A percentile compares a stretch with the other conserved stretches of the same genome.
phyloP scores from a whole-genome alignment of 2,888 invertebrate species.

The Unio delphinus region DNA sequence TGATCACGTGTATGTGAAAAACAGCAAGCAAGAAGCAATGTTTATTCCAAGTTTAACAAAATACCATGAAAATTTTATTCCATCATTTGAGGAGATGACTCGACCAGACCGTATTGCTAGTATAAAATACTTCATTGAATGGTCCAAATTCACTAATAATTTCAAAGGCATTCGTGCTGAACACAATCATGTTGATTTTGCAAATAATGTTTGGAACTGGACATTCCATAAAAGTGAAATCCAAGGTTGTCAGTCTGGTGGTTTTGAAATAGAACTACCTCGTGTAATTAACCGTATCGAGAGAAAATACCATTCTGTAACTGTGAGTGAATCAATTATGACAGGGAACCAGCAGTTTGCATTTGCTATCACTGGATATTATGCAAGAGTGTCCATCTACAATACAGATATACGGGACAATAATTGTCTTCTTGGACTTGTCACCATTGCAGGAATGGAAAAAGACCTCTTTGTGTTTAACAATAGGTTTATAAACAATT shows the following conservation, averaged over 20 bases:
- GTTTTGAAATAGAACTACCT: slow-evolving; percentile 90
- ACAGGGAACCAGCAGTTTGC: slow-evolving; percentile 88
- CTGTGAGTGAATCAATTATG: slow-evolving; percentile 90
- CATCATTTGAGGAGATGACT: slow-evolving; percentile 68
- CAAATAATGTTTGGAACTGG: slow-evolving; percentile 98
- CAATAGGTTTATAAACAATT: slow-evolving; percentile 86
- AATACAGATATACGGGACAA: slow-evolving; percentile 89
- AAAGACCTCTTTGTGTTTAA: slow-evolving; percentile 89
- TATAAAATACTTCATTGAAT: slow-evolving; percentile 83
- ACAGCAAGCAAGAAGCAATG: slow-evolving; percentile 64
- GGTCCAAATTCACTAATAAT: slow-evolving; percentile 88
- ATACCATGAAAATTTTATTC: slow-evolving; percentile 68
- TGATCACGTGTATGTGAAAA: slow-evolving; percentile 46
- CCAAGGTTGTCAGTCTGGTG: slow-evolving; percentile 87
- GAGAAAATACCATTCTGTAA: slow-evolving; percentile 81
- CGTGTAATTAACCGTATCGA: slow-evolving; percentile 77
- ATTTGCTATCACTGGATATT: slow-evolving; percentile 92
- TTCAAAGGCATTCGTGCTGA: slow-evolving; percentile 87
- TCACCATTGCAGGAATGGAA: slow-evolving; percentile 88
- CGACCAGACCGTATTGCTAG: slow-evolving; percentile 84
- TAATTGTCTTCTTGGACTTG: slow-evolving; percentile 76
- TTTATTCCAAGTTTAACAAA: slow-evolving; percentile 69
- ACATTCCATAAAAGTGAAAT: slow-evolving; percentile 88
- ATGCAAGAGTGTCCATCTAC: slow-evolving; percentile 89
- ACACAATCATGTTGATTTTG: slow-evolving; percentile 90